Conservation (phyloP, 1,140 invertebrate genomes). For the Diachasma alloeum region DNA sequence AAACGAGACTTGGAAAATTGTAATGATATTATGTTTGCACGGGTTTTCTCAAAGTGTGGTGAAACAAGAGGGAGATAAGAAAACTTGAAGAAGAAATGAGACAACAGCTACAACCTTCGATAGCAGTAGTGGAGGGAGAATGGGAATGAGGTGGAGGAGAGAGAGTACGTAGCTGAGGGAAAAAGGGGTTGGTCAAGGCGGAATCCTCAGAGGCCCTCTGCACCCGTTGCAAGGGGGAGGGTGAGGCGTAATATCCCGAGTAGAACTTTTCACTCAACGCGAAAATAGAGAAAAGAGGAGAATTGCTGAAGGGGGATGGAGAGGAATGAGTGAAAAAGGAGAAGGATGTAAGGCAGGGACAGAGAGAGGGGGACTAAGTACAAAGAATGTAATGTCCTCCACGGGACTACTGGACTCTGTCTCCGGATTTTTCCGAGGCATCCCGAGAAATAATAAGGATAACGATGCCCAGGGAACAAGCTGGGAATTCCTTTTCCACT, state of each 20-base stretch:
- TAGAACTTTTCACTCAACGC: conserved; percentile 65
- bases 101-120: not conserved
- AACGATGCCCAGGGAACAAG: conserved; percentile 38
- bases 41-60: conserved; percentile 13
- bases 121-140: not conserved
- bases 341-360: conserved; percentile 1
- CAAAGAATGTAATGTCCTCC: conserved; percentile 54
- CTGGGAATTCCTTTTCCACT: conserved; percentile 27
- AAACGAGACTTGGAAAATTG: conserved; percentile 60
- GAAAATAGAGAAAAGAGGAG: conserved; percentile 43
- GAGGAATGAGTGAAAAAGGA: conserved; percentile 22
- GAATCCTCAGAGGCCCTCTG: conserved; percentile 15
- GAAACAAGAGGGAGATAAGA: not conserved
- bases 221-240: conserved; percentile 37
- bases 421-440: conserved; percentile 49
- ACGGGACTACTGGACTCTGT: conserved; percentile 40
- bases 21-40: conserved; percentile 61
- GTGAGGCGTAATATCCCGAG: conserved; percentile 61
- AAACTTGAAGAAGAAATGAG: conserved; percentile 17
- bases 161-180: conserved; percentile 22
- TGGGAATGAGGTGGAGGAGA: conserved; percentile 27
- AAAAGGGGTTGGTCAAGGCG: conserved; percentile 14
- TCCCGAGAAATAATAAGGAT: conserved; percentile 51
- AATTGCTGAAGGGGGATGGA: not conserved
- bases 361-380: conserved; percentile 37